Base-by-base conservation (phyloP, 2,113 vertebrate genomes). In the Melanostigma gelatinosum region DNA sequence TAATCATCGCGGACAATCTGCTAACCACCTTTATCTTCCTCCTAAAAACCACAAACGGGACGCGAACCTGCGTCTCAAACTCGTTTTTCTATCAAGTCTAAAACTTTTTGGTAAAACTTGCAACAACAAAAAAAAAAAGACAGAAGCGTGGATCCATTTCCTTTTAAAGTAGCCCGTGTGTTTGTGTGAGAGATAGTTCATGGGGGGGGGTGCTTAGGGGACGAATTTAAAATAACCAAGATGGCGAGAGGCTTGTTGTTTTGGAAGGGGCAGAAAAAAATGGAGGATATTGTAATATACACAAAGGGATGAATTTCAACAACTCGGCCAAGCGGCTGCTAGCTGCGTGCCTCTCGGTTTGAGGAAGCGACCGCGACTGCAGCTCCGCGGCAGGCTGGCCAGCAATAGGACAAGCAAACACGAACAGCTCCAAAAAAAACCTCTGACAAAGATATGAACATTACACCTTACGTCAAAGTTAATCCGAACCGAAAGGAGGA, bases 251-350 rank as follows among this genome's bases (percentile, higher is more conserved):
- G 95, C 97, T 98, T 97, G 97, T 99, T 98, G 98, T 98, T 98
- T 97, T 96, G 97, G 88, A 97, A 84, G 90, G 96, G 96, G 95
- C 96, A 96, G 94, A 95, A 96, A 87, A 87, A 98, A 97, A 99
- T 99, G 98, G 98, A 99, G 97, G 97, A 98, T 97, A 98, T 98
- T 97, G 97, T 97, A 97, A 97, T 97, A 97, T 97, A 98, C 97
- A 99, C 97, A 99, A 99, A 99, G 97, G 97, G 96, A 97, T 96
- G 96, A 94, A 97, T 97, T 96, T 96, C 96, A 95, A 94, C 96
- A 96, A 96, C 95, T 95, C 96, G 89, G 95, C 95, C 94, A 79
- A 88, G 89, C 96, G 78, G 87, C 88, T 63, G 88, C 85, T 74
- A 70, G 84, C 82, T 72, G 96, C 96, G 94, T 94, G 96, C 95